A percentile compares a stretch with the other conserved stretches of the same genome.
Evolutionary conservation across 2,888 invertebrate genomes (phyloP).

Genomic region (Alloscopus bannaensis): DNA sequence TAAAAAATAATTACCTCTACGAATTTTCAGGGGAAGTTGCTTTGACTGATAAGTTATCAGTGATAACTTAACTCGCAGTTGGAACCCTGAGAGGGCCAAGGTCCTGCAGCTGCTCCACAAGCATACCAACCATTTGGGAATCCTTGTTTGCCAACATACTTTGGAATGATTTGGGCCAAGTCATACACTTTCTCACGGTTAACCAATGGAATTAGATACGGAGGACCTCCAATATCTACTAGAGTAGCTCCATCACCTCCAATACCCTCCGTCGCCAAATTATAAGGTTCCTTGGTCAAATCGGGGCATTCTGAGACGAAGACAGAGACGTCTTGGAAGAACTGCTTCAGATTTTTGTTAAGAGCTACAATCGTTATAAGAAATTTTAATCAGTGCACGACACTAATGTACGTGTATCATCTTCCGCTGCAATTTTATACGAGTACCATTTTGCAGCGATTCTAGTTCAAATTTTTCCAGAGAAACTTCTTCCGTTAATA

Average conservation of each 20-base stretch:
- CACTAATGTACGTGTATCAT: background rate
- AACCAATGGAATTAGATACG: slow-evolving; percentile 66
- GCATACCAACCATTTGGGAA: slow-evolving; percentile 70
- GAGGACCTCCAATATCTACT: slow-evolving; percentile 69
- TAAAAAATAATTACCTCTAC: no score
- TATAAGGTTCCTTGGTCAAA: slow-evolving; percentile 86
- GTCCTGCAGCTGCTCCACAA: slow-evolving; percentile 70
- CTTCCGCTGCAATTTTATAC: background rate
- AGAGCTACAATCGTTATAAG: slow-evolving; percentile 48
- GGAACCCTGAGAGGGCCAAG: slow-evolving; percentile 66
- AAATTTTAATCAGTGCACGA: background rate
- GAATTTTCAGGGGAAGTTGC: no score
- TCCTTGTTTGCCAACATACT: slow-evolving; percentile 58
- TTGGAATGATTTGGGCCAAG: slow-evolving; percentile 59
- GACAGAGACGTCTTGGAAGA: slow-evolving; percentile 84
- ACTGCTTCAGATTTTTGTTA: slow-evolving; percentile 78
- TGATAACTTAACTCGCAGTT: slow-evolving; percentile 66
- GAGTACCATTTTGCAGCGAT: slow-evolving; percentile 27
- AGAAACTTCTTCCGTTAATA: slow-evolving; percentile 13
- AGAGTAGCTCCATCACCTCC: slow-evolving; percentile 56
- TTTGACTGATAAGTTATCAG: no score
- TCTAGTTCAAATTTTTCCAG: slow-evolving; percentile 27
- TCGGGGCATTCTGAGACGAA: slow-evolving; percentile 91
- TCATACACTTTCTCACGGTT: slow-evolving; percentile 67
- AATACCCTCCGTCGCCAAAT: slow-evolving; percentile 81